Conservation (phyloP, 2,888 invertebrate species). For the Luffia ferchaultella region DNA sequence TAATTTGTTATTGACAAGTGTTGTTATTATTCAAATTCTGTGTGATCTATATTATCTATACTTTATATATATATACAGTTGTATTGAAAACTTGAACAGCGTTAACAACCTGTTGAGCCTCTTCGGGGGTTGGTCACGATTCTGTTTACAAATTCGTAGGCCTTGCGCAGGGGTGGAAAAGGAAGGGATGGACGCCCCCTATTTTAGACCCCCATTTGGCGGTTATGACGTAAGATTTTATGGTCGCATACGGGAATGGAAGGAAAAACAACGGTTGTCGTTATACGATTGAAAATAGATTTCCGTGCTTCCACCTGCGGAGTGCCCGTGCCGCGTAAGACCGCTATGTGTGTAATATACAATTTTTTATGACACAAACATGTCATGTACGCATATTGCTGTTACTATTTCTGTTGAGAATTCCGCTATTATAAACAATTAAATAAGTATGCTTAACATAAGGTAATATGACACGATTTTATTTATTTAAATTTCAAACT, state of each 20-base stretch:
- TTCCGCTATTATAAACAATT: too few relatives aligned
- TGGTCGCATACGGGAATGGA: constrained; percentile 45
- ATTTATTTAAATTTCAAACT: too few relatives aligned
- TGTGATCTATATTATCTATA: too few relatives aligned
- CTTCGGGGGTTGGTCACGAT: constrained; percentile 41
- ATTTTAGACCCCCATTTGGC: constrained; percentile 30
- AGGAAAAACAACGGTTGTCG: constrained; percentile 52
- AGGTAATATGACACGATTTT: too few relatives aligned
- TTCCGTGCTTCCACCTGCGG: constrained; percentile 45
- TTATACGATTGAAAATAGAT: constrained; percentile 43
- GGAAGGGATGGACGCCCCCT: constrained; percentile 20
- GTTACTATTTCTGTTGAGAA: too few relatives aligned
- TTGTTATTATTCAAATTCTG: too few relatives aligned
- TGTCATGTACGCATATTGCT: too few relatives aligned
- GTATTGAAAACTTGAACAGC: background rate
- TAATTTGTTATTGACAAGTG: too few relatives aligned
- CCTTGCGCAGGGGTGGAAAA: background rate
- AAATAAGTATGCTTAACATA: too few relatives aligned
- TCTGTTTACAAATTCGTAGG: constrained; percentile 48
- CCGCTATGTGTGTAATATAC: too few relatives aligned
- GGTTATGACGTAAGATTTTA: constrained; percentile 56
- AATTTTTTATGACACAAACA: background rate
- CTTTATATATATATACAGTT: too few relatives aligned
- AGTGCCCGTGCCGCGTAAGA: background rate
- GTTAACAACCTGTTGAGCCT: constrained; percentile 52